Percentiles rank a stretch among this genome's conserved stretches.
Evolutionary conservation across 2,113 vertebrate genomes (phyloP).

Genomic region (Apteryx mantelli): DNA sequence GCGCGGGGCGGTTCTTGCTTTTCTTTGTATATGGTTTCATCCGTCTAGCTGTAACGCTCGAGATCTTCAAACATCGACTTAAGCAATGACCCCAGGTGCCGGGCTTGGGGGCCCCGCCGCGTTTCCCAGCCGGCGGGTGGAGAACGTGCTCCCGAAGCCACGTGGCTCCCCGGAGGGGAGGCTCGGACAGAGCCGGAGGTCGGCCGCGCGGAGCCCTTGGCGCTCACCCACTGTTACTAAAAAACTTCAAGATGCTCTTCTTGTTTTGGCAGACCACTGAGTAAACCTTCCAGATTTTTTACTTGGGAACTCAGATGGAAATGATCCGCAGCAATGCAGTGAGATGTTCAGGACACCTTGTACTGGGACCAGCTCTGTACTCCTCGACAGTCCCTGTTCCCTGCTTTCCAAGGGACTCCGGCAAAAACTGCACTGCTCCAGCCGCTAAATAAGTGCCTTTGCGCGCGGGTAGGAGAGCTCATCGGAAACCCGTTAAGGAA

Average conservation of each 20-base stretch:
- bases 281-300: not conserved
- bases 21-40: too few relatives aligned
- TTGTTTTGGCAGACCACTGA: not conserved
- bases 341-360: not conserved
- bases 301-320: not conserved
- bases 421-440: not conserved
- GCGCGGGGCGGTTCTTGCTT: too few relatives aligned
- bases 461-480: not conserved
- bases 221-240: not conserved
- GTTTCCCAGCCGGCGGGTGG: too few relatives aligned
- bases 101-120: too few relatives aligned
- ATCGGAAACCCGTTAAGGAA: not conserved
- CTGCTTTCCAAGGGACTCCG: not conserved
- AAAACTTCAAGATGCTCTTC: not conserved
- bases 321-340: not conserved
- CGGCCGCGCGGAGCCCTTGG: too few relatives aligned
- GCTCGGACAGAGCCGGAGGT: too few relatives aligned
- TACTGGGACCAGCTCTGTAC: not conserved
- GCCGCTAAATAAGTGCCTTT: not conserved
- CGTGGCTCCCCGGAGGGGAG: too few relatives aligned
- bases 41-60: too few relatives aligned
- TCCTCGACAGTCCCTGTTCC: not conserved
- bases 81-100: not conserved
- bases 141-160: too few relatives aligned
- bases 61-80: not conserved